Evolutionary conservation across 2,888 invertebrate species (phyloP).

Genomic region (Chelonus formosanus): DNA sequence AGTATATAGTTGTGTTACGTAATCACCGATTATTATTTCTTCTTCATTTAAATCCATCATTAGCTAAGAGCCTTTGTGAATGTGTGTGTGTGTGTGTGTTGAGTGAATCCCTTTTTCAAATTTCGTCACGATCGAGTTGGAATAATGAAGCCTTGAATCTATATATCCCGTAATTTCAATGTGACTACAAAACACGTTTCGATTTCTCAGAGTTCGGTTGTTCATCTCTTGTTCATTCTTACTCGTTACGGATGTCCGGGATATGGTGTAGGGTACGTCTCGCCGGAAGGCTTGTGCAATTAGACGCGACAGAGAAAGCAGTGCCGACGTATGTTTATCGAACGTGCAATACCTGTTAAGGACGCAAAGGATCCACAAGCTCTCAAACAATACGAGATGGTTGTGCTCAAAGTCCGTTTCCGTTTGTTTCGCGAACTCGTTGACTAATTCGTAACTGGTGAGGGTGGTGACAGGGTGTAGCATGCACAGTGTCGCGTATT

Average conservation of each 20-base stretch:
- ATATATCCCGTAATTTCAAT: too few relatives aligned
- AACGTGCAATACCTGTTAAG: slow-evolving; percentile 40
- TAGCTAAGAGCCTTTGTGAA: too few relatives aligned
- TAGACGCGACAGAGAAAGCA: slow-evolving; percentile 34
- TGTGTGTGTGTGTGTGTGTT: too few relatives aligned
- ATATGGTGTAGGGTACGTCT: slow-evolving; percentile 3
- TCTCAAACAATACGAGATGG: slow-evolving; percentile 1
- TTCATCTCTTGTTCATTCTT: not conserved
- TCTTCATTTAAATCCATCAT: too few relatives aligned
- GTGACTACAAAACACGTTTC: too few relatives aligned
- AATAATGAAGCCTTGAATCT: too few relatives aligned
- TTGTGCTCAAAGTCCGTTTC: slow-evolving; percentile 25
- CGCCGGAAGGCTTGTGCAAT: slow-evolving; percentile 34
- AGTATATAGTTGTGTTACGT: too few relatives aligned
- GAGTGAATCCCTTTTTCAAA: too few relatives aligned
- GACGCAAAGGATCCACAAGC: not conserved
- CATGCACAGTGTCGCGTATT: slow-evolving; percentile 5
- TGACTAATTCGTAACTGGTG: slow-evolving; percentile 18
- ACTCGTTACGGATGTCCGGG: slow-evolving; percentile 26
- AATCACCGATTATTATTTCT: too few relatives aligned
- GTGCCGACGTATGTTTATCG: slow-evolving; percentile 34
- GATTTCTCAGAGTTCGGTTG: not conserved
- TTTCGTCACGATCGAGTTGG: too few relatives aligned
- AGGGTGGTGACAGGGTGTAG: not conserved
- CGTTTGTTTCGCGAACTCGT: slow-evolving; percentile 20